A percentile compares a stretch with the other conserved stretches of the same genome.
phyloP scores from a whole-genome alignment of 2,113 vertebrate species.

The Notarius quadriscutis region DNA sequence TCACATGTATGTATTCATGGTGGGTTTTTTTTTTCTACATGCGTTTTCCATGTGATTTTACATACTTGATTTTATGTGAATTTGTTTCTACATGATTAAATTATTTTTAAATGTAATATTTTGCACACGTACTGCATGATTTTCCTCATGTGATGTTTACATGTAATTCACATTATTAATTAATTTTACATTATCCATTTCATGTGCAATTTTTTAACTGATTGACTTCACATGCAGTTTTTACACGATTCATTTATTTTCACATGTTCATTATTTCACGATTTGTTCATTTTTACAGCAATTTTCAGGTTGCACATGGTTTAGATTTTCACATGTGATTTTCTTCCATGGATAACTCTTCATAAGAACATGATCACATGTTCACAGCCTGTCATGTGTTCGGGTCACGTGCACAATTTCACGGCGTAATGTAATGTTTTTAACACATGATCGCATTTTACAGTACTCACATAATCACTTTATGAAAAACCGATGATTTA shows the following conservation, averaged over 20 bases:
- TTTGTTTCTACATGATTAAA: not conserved
- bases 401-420: not conserved
- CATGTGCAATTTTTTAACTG: not conserved
- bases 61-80: not conserved
- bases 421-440: not conserved
- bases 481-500: too few relatives aligned
- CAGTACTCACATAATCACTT: too few relatives aligned
- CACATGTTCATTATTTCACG: too few relatives aligned
- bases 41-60: not conserved
- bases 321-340: not conserved
- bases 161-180: too few relatives aligned
- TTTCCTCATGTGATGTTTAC: too few relatives aligned
- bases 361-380: not conserved
- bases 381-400: not conserved
- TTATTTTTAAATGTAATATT: not conserved
- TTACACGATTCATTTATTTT: not conserved
- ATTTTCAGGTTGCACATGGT: not conserved
- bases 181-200: too few relatives aligned
- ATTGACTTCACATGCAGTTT: too few relatives aligned
- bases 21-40: not conserved
- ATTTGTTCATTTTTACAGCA: not conserved
- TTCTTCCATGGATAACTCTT: not conserved
- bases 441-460: too few relatives aligned
- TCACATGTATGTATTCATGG: too few relatives aligned
- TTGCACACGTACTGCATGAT: not conserved